A percentile compares a stretch with the other conserved stretches of the same genome.
These are phyloP conservation scores for Drosophila eohydei DNA, from an alignment of 2,888 invertebrate species.

Conservation along the genomic window DNA sequence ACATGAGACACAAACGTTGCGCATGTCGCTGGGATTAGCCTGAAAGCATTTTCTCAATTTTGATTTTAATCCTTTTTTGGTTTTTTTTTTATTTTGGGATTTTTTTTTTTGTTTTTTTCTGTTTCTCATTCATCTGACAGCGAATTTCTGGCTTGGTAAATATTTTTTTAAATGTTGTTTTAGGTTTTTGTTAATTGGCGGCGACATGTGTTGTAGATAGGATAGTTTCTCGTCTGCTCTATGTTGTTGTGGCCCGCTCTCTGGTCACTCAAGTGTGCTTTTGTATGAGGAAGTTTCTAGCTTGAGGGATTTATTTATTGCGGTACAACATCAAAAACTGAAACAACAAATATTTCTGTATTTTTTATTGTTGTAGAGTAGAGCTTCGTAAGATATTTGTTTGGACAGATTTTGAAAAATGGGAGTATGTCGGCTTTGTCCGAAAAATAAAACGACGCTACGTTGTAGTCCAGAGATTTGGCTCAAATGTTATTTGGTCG, in stretches of 20 bases:
- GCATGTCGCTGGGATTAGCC: conserved; percentile 79
- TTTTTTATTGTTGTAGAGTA: background rate
- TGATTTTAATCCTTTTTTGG: conserved; percentile 72
- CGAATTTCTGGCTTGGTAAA: conserved; percentile 51
- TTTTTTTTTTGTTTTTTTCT: conserved; percentile 18
- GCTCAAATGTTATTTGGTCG: conserved; percentile 24
- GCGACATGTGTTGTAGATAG: conserved; percentile 79
- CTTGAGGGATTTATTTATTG: conserved; percentile 65
- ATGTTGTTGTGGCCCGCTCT: conserved; percentile 36
- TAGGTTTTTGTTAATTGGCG: conserved; percentile 78
- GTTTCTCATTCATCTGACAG: conserved; percentile 47
- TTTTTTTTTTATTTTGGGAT: conserved; percentile 31
- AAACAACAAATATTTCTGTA: conserved; percentile 10
- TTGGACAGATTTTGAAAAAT: conserved; percentile 45
- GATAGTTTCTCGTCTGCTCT: conserved; percentile 35
- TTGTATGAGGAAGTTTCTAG: conserved; percentile 75
- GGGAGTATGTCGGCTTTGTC: conserved; percentile 57
- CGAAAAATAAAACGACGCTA: conserved; percentile 18
- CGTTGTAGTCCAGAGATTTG: conserved; percentile 34
- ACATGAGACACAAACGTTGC: conserved; percentile 67
- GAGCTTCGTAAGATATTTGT: conserved; percentile 41
- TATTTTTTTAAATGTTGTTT: conserved; percentile 72
- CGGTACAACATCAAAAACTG: conserved; percentile 69
- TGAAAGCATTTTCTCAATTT: conserved; percentile 77
- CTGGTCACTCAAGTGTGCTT: conserved; percentile 46